A percentile compares a stretch with the other conserved stretches of the same genome.
These are phyloP conservation scores for Gymnogyps californianus DNA, from an alignment of 2,113 vertebrate genomes.

Conservation along the genomic window DNA sequence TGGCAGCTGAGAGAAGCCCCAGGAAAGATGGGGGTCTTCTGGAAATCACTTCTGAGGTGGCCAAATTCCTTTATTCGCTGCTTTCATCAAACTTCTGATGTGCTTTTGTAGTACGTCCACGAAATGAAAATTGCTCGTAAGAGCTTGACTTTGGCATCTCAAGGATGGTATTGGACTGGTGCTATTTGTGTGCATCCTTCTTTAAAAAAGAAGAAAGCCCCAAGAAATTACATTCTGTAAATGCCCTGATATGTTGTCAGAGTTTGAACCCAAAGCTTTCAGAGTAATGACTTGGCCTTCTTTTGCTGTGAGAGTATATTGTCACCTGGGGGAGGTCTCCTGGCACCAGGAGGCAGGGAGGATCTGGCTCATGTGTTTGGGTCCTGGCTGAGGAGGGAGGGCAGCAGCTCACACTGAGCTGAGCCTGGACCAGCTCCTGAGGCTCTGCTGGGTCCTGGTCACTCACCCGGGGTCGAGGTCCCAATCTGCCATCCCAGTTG, in stretches of 20 bases:
- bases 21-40: background rate
- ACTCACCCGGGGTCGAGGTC: fast-evolving
- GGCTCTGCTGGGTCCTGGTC: background rate
- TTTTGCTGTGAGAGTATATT: background rate
- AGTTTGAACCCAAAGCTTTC: background rate
- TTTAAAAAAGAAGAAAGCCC: fast-evolving
- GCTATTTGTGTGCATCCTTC: background rate
- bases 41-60: background rate
- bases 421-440: background rate
- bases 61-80: fast-evolving
- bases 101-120: background rate
- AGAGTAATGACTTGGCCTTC: fast-evolving
- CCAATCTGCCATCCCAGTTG: background rate
- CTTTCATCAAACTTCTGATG: background rate
- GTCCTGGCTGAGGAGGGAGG: background rate
- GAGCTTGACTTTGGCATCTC: background rate
- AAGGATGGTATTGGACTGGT: background rate
- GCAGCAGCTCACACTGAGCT: background rate
- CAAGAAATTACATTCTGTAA: background rate
- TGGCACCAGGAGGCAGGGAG: background rate
- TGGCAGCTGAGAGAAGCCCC: background rate
- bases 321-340: background rate
- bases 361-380: background rate
- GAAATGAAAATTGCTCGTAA: background rate
- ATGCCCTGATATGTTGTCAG: background rate